Percentiles rank a stretch among this genome's conserved stretches.
phyloP scores from a whole-genome alignment of 2,888 invertebrate genomes.

The Hypsopygia costalis region DNA sequence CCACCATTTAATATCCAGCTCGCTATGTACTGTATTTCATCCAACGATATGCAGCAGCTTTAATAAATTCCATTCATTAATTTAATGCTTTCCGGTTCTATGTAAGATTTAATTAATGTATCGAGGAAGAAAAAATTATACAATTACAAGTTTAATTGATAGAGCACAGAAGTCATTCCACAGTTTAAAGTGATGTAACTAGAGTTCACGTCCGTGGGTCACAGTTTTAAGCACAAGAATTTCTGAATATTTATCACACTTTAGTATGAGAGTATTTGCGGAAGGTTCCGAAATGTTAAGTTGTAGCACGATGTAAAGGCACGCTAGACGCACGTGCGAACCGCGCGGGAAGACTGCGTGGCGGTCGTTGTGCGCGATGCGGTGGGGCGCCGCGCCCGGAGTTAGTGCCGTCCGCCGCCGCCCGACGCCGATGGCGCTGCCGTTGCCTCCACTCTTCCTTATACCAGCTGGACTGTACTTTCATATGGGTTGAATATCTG shows the following conservation, averaged over 20 bases:
- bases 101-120: conserved; percentile 69
- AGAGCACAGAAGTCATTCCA: conserved; percentile 56
- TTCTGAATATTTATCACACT: conserved; percentile 45
- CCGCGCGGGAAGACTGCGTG: conserved; percentile 80
- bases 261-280: conserved; percentile 40
- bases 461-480: conserved; percentile 8
- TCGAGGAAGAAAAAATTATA: conserved; percentile 64
- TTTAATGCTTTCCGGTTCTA: conserved; percentile 64
- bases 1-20: conserved; percentile 63
- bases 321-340: conserved; percentile 74
- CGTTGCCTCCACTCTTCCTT: conserved; percentile 21
- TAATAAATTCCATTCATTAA: conserved; percentile 62
- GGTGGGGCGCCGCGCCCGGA: conserved; percentile 46
- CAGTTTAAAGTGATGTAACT: conserved; percentile 31
- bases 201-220: conserved; percentile 36
- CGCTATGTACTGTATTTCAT: conserved; percentile 47
- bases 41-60: conserved; percentile 38
- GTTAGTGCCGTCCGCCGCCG: conserved; percentile 41
- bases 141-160: conserved; percentile 65
- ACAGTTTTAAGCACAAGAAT: conserved; percentile 38
- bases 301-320: conserved; percentile 44
- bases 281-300: conserved; percentile 54
- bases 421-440: conserved; percentile 49
- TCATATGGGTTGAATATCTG: conserved; percentile 7
- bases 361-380: conserved; percentile 60